A percentile compares a stretch with the other conserved stretches of the same genome.
Evolutionary conservation across 2,888 invertebrate species (phyloP).

Genomic region (Ceramica pisi): DNA sequence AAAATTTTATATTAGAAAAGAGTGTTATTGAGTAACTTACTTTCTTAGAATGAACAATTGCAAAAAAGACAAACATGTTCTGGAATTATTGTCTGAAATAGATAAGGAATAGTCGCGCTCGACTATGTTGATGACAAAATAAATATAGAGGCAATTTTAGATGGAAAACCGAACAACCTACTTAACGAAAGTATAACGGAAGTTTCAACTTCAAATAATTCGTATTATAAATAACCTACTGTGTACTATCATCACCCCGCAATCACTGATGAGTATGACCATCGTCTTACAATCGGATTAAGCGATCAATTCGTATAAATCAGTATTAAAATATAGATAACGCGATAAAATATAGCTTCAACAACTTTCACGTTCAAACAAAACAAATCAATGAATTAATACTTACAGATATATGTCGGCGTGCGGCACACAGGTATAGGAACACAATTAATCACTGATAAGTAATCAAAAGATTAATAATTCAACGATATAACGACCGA

Average conservation of each 20-base stretch:
- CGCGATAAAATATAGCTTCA: conserved; percentile 57
- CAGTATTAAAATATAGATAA: conserved; percentile 68
- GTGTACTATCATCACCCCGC: conserved; percentile 64
- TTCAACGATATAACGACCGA: conserved; percentile 66
- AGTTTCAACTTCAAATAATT: conserved; percentile 33
- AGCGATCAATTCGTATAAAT: conserved; percentile 67
- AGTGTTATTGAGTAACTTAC: conserved; percentile 36
- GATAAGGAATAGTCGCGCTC: conserved; percentile 12
- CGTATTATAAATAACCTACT: conserved; percentile 50
- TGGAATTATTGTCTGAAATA: not conserved
- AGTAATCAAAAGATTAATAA: conserved; percentile 71
- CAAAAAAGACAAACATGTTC: not conserved
- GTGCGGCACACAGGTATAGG: conserved; percentile 63
- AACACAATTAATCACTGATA: conserved; percentile 75
- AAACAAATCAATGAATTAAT: conserved; percentile 59
- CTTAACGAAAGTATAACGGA: conserved; percentile 37
- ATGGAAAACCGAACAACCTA: conserved; percentile 14
- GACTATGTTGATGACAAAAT: conserved; percentile 28
- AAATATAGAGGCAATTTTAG: conserved; percentile 16
- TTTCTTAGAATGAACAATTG: not conserved
- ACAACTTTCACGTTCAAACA: conserved; percentile 55
- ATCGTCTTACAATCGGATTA: conserved; percentile 67
- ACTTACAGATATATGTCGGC: conserved; percentile 75
- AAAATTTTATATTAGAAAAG: not conserved
- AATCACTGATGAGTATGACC: conserved; percentile 64